A percentile compares a stretch with the other conserved stretches of the same genome.
phyloP scores from a whole-genome alignment of 2,113 vertebrate species.

The Scophthalmus maximus region DNA sequence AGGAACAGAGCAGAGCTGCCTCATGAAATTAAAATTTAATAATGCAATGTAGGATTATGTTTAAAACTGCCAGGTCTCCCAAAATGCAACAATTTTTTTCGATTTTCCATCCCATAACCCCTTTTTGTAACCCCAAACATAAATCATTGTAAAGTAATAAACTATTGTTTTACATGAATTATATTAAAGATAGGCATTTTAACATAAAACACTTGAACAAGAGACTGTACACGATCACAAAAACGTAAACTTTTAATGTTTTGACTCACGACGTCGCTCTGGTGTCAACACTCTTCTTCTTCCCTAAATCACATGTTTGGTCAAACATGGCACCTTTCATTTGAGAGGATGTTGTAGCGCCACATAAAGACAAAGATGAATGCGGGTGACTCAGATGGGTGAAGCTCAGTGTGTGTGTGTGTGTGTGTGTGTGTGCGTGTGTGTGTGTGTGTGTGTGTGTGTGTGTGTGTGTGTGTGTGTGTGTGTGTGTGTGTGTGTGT shows the following conservation, averaged over 20 bases:
- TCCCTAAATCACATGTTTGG: background rate
- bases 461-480: constrained; percentile 65
- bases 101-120: too few relatives aligned
- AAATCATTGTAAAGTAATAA: too few relatives aligned
- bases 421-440: constrained; percentile 48
- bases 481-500: constrained; percentile 42
- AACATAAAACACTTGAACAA: background rate
- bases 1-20: background rate
- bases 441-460: constrained; percentile 46
- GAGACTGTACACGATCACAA: background rate
- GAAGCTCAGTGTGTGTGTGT: constrained; percentile 62
- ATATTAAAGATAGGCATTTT: background rate
- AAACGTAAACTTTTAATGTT: constrained; percentile 4
- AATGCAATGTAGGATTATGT: background rate
- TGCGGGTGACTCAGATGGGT: constrained; percentile 59
- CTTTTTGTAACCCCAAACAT: too few relatives aligned
- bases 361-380: constrained; percentile 59
- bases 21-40: background rate
- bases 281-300: background rate
- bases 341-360: constrained; percentile 54
- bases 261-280: background rate
- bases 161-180: background rate
- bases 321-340: constrained; percentile 48
- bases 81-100: too few relatives aligned
- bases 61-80: too few relatives aligned